Evolutionary conservation across 2,113 vertebrate genomes (phyloP).

Genomic region (Climacteris rufus): DNA sequence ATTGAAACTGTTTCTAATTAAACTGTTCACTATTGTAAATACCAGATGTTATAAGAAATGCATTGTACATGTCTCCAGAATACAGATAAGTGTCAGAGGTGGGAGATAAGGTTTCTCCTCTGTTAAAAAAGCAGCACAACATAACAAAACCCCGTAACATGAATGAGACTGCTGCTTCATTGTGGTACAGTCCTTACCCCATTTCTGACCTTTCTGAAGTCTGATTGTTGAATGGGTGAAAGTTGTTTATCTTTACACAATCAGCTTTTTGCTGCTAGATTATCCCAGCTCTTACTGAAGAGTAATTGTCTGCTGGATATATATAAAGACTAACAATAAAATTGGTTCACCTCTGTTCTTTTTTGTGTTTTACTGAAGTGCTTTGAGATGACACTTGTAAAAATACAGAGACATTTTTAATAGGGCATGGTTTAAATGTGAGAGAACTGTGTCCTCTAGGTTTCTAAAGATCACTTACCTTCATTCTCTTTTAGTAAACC

Average conservation of each 20-base stretch:
- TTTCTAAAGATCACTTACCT: background rate
- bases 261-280: background rate
- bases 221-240: background rate
- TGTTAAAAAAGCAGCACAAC: background rate
- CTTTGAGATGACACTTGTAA: background rate
- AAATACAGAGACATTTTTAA: background rate
- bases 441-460: background rate
- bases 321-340: background rate
- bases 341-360: background rate
- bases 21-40: background rate
- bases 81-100: background rate
- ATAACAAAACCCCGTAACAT: background rate
- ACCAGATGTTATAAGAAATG: background rate
- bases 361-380: background rate
- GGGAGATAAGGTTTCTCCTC: fast-evolving
- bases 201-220: background rate
- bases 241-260: background rate
- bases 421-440: background rate
- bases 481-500: background rate
- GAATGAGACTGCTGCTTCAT: background rate
- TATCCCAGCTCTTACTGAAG: background rate
- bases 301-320: background rate
- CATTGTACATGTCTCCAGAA: background rate
- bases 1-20: background rate
- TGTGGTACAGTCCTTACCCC: background rate